Evolutionary conservation across 2,797 vertebrate genomes (phyloP).

Genomic region (Presbytis comata): DNA sequence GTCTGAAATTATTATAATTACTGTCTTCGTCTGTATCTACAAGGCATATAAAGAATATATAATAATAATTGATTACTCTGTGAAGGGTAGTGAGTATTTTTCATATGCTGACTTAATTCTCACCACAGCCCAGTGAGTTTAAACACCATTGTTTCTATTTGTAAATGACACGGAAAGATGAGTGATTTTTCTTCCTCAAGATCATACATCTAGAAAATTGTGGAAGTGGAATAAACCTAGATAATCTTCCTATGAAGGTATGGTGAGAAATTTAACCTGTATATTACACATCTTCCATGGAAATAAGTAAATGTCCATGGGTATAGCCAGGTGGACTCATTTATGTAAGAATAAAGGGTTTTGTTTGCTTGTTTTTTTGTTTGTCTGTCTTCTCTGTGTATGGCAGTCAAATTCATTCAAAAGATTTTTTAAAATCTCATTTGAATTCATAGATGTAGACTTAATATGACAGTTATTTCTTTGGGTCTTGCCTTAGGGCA

Average conservation of each 20-base stretch:
- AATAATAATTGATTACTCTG: not conserved
- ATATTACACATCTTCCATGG: accelerated
- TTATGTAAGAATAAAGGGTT: not conserved
- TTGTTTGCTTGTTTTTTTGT: not conserved
- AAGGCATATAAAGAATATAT: not conserved
- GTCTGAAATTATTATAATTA: not conserved
- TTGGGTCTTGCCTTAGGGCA: not conserved
- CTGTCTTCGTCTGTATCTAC: not conserved
- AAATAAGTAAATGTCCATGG: not conserved
- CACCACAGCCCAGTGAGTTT: not conserved
- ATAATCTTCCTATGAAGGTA: not conserved
- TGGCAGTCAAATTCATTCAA: not conserved
- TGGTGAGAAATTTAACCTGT: not conserved
- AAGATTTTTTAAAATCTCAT: not conserved
- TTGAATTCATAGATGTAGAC: not conserved
- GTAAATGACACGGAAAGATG: not conserved
- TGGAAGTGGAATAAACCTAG: not conserved
- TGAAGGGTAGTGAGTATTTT: not conserved
- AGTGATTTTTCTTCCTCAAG: not conserved
- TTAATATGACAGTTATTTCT: not conserved
- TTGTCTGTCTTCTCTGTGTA: not conserved
- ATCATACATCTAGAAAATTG: not conserved
- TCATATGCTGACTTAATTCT: not conserved
- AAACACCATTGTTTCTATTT: not conserved
- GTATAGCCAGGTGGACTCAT: not conserved